Evolutionary conservation across 2,797 vertebrate genomes (phyloP), one percentile per base, ranked within the genome.

Genomic region (Leontocebus nigricollis): DNA sequence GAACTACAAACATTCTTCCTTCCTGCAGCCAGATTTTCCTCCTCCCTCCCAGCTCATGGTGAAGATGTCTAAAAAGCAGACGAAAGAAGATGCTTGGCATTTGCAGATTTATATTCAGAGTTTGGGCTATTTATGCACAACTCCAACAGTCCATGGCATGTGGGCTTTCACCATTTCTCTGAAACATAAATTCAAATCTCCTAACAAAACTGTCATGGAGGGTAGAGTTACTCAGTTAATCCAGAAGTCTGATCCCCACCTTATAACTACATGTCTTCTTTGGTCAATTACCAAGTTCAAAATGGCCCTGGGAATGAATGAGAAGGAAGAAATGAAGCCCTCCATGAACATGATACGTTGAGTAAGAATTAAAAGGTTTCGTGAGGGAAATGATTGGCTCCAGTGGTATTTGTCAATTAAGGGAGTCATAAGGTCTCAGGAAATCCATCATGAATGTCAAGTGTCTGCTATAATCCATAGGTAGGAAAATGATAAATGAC

Each of bases 391-490:
- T 90, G 82, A 95, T 81, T 94, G 93, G 90, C 41, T 92, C 41
- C 81, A 86, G 70, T 73, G 50, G 19, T 87, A 95, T 93, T 80
- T 91, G 59, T 86, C 55, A 93, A 88, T 96, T 86, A 98, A 80
- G 11, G 55, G 14, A 93, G 46, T 92, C 89, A 91, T 41, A 92
- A 95, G 61, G 33, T 76, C 92, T 95, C 50, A 81, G 75, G 90
- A 96, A 96, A 96, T 30, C 77, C 46, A 73, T 81, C 70, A 61
- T 44, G 72, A 96, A 97, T 90, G 92, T 92, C 96, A 91, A 94
- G 70, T 59, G 19, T 92, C 64, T 64, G 22, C 52, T 50, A 9
- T 77, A 84, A 88, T 75, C 89, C 77, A 14, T 19, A 89, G 59
- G 85, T 41, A 85, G 85, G 36, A 95, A 41, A 33, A 96, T 27